A percentile compares a stretch with the other conserved stretches of the same genome.
Conservation (phyloP, 2,888 invertebrate species). For the Allygus modestus region DNA sequence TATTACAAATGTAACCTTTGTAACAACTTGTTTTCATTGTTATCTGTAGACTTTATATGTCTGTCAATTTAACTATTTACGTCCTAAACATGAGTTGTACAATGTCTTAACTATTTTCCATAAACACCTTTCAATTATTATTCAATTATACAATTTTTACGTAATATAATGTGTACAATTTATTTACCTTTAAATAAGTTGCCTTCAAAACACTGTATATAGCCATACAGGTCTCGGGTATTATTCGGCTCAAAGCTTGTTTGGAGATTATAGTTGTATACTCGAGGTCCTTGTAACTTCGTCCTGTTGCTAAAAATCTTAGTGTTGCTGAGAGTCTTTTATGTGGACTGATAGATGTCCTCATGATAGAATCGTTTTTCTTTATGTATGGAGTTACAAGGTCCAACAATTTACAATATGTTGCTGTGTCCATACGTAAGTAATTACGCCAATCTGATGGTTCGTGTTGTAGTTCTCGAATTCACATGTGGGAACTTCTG, state of each 20-base stretch:
- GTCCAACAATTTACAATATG: slow-evolving; percentile 50
- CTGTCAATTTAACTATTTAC: no score
- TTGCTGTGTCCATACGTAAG: slow-evolving; percentile 43
- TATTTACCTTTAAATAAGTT: no score
- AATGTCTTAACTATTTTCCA: no score
- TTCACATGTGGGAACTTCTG: slow-evolving; percentile 37
- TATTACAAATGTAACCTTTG: neutral
- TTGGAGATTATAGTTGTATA: slow-evolving; percentile 22
- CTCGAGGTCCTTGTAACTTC: slow-evolving; percentile 32
- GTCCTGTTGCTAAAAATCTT: slow-evolving; percentile 47
- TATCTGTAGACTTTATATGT: no score
- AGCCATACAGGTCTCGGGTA: slow-evolving; percentile 44
- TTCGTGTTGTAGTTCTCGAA: slow-evolving; percentile 53
- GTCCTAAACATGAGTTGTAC: no score
- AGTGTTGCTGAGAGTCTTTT: no score
- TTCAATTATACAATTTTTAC: no score
- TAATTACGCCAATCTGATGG: slow-evolving; percentile 43
- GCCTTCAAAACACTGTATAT: no score
- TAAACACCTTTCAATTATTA: neutral
- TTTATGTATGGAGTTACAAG: slow-evolving; percentile 53
- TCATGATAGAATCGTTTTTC: slow-evolving; percentile 12
- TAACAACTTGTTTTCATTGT: no score
- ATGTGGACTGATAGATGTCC: neutral
- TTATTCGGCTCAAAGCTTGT: slow-evolving; percentile 39
- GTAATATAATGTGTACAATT: no score